These are phyloP conservation scores for Mallateleia sp. DNA, from an alignment of 2,888 invertebrate species.

Conservation along the genomic window DNA sequence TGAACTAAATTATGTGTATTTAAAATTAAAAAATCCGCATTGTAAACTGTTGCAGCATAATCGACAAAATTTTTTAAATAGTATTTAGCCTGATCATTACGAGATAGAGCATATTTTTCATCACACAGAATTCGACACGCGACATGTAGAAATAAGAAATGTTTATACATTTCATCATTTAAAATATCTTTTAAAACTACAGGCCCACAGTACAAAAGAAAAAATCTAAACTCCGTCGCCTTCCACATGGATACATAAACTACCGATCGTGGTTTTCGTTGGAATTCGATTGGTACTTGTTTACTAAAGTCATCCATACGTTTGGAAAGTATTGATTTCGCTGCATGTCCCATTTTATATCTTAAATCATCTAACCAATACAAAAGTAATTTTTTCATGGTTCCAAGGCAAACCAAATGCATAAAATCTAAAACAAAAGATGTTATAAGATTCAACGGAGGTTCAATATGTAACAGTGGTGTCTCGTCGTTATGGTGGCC, in stretches of 20 bases:
- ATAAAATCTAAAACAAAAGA: constrained; percentile 1
- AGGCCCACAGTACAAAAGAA: too few relatives aligned
- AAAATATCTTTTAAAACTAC: not conserved
- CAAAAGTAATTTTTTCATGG: not conserved
- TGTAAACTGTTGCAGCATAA: not conserved
- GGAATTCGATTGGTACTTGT: constrained; percentile 6
- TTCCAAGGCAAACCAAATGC: not conserved
- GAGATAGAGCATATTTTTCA: not conserved
- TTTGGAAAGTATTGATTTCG: not conserved
- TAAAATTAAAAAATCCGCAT: not conserved
- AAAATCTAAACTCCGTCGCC: too few relatives aligned
- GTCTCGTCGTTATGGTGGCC: constrained; percentile 42
- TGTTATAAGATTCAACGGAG: constrained; percentile 33
- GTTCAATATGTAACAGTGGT: constrained; percentile 42
- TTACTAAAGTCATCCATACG: not conserved
- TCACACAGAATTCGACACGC: not conserved
- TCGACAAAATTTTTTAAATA: not conserved
- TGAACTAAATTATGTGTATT: constrained; percentile 7
- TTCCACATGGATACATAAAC: not conserved
- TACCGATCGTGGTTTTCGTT: not conserved
- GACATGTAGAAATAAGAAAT: not conserved
- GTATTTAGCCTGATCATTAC: not conserved
- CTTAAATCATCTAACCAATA: not conserved
- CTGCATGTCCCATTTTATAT: not conserved
- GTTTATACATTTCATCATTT: not conserved